Percentiles rank a stretch among this genome's conserved stretches.
Conservation (phyloP, 2,797 vertebrate species). For the Naso thynnoides region DNA sequence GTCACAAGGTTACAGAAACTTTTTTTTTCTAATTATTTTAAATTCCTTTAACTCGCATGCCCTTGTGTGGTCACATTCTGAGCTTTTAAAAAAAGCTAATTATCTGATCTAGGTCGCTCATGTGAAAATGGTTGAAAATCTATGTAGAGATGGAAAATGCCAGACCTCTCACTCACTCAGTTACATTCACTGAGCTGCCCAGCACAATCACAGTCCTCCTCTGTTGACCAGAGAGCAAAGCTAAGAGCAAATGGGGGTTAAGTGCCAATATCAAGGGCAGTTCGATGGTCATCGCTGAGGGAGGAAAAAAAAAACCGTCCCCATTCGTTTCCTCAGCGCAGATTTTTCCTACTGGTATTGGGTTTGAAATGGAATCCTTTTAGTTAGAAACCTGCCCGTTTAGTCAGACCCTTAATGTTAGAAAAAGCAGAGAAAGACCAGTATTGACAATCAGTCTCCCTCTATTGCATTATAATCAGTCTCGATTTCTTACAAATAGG, state of each 20-base stretch:
- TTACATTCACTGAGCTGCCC: constrained; percentile 49
- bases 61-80: constrained; percentile 15
- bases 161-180: constrained; percentile 24
- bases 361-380: constrained; percentile 33
- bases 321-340: constrained; percentile 28
- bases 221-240: constrained; percentile 35
- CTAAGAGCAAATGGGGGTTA: constrained; percentile 57
- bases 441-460: not conserved
- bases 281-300: constrained; percentile 27
- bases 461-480: constrained; percentile 1
- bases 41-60: constrained; percentile 20
- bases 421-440: constrained; percentile 5
- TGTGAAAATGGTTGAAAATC: constrained; percentile 56
- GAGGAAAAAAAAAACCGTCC: constrained; percentile 21
- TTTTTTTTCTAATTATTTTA: no score
- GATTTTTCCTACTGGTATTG: constrained; percentile 20
- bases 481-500: not conserved
- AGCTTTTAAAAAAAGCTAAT: constrained; percentile 24
- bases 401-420: not conserved
- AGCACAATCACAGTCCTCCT: constrained; percentile 36
- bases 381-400: constrained; percentile 7
- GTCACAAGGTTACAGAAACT: constrained; percentile 16
- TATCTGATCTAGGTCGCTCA: constrained; percentile 47
- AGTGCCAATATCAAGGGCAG: constrained; percentile 57
- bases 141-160: constrained; percentile 17